Conservation (phyloP, 2,888 invertebrate genomes). For the Chrysopilus asiliformis region DNA sequence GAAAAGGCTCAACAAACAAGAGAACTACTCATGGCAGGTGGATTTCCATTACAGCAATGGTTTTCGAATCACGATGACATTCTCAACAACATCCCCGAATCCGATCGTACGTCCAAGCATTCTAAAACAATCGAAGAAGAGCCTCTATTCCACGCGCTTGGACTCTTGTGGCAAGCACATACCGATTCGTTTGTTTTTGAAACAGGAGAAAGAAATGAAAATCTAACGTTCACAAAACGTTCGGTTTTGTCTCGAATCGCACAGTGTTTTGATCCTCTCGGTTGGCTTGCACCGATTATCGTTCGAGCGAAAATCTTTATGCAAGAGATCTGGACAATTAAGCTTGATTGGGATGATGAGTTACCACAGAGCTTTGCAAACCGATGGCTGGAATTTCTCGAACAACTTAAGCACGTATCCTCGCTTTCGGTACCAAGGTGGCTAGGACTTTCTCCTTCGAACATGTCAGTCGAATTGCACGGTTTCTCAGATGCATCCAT, state of each 20-base stretch:
- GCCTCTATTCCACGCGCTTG: slow-evolving; percentile 3
- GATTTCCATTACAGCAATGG: slow-evolving; percentile 6
- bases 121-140: too few relatives aligned
- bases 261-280: too few relatives aligned
- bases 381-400: slow-evolving; percentile 4
- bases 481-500: slow-evolving; percentile 7
- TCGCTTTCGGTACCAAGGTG: slow-evolving; percentile 6
- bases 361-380: background rate
- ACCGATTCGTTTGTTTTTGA: slow-evolving; percentile 8
- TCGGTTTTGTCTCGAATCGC: too few relatives aligned
- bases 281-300: slow-evolving; percentile 6
- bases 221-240: slow-evolving; percentile 3
- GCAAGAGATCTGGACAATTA: too few relatives aligned
- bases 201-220: background rate
- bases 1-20: slow-evolving; percentile 3
- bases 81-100: slow-evolving; percentile 2
- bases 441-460: slow-evolving; percentile 6
- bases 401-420: slow-evolving; percentile 6
- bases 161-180: slow-evolving; percentile 5
- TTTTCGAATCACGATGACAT: slow-evolving; percentile 6
- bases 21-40: slow-evolving; percentile 8
- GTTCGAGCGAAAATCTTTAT: slow-evolving; percentile 7
- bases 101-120: too few relatives aligned
- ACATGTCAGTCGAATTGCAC: slow-evolving; percentile 2
- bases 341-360: too few relatives aligned